Conservation (phyloP, 2,888 invertebrate genomes). For the Spisula subtruncata region DNA sequence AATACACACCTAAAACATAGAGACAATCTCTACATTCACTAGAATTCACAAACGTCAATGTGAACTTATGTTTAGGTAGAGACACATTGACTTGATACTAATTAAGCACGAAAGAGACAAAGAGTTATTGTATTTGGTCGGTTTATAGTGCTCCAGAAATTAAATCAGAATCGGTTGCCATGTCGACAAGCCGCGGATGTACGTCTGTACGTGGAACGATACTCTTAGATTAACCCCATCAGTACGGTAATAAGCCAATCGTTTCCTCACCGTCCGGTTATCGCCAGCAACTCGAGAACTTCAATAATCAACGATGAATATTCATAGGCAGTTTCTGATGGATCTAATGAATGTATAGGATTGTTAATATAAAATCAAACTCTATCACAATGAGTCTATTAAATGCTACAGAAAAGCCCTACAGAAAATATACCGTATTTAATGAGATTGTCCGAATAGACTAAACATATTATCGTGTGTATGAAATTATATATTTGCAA, state of each 20-base stretch:
- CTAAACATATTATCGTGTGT: not conserved
- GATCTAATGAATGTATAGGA: slow-evolving; percentile 22
- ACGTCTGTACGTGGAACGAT: not conserved
- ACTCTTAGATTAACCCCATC: not conserved
- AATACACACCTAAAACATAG: too few species aligned
- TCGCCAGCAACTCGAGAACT: not conserved
- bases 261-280: not conserved
- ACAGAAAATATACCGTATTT: not conserved
- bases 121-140: not conserved
- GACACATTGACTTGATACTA: not conserved
- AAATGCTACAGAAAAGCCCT: slow-evolving; percentile 12
- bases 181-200: not conserved
- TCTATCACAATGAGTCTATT: not conserved
- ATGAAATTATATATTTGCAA: not conserved
- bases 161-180: not conserved
- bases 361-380: not conserved
- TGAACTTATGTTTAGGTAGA: not conserved
- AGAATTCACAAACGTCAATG: too few species aligned
- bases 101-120: not conserved
- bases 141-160: not conserved
- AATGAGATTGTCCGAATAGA: not conserved
- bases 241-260: not conserved
- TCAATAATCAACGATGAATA: slow-evolving; percentile 37
- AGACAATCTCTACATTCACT: too few species aligned
- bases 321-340: slow-evolving; percentile 32